Evolutionary conservation across 92 coral and sea anemone species (phyloP), one percentile per base, ranked within the genome.

Genomic region (Umimayanthus chanpuru): DNA sequence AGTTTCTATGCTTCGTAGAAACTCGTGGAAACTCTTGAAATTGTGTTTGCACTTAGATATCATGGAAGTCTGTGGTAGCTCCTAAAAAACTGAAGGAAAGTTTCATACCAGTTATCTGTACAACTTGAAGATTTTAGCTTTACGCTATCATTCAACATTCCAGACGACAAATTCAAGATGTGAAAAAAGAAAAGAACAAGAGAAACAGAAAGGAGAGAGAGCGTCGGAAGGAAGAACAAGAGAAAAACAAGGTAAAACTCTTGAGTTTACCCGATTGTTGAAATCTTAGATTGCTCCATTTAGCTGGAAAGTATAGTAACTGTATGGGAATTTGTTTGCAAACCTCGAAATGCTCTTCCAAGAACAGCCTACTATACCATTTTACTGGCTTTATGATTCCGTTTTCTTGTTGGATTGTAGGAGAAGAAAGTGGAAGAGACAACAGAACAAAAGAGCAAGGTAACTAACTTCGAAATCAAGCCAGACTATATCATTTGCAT

Each of bases 81-180:
- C 68, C 25, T 18, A 23, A 26, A 61, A 53, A 61, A 75, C 18
- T 75, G 28, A 10, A 21, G 9, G 47, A 38, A 32, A 73, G 44
- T 73, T 53, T 53, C 0, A 53, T 53, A 53, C 58, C 1, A 53
- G 58, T 14, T 53, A 1, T 53, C 18, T 53, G 18, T 53, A 32
- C 25, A 14, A 39, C 41, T 73, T n/a, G 44, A 36, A n/a, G 41
- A 20, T 6, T 14, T 16, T 15, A 16, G 0, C 44, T 10, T 39
- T 39, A 38, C 47, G 44, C 25, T 58, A 11, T 55, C 8, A 1
- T 30, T 23, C 25, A 65, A 65, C 18, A 20, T 73, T 73, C 26
- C 67, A 94, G 96, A 38, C 89, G 90, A 75, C 90, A 94, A 77
- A 92, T 88, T 41, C 75, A 29, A 71, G 93, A 88, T 81, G 92